Conservation (phyloP, 2,888 invertebrate genomes). For the Euplexia lucipara region DNA sequence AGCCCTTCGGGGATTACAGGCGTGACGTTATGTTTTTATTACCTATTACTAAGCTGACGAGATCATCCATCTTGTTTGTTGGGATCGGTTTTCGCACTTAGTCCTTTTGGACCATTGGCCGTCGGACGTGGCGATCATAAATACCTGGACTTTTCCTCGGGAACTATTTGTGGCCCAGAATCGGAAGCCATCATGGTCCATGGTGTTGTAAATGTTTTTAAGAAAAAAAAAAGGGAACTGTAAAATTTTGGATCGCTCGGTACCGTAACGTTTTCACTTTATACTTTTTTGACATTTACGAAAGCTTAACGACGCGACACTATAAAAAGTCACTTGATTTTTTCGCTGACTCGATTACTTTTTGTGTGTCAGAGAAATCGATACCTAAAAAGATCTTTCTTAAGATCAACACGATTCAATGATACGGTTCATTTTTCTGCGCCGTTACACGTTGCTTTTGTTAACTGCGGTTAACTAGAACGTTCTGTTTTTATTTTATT, state of each 20-base stretch:
- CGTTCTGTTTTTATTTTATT: slow-evolving; percentile 46
- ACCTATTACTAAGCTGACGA: too few species aligned
- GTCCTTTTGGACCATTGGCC: too few species aligned
- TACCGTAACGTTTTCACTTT: slow-evolving; percentile 62
- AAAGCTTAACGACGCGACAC: slow-evolving; percentile 47
- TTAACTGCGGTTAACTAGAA: slow-evolving; percentile 48
- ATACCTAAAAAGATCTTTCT: slow-evolving; percentile 68
- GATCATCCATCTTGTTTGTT: too few species aligned
- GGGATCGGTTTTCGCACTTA: too few species aligned
- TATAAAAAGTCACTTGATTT: slow-evolving; percentile 57
- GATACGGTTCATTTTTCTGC: slow-evolving; percentile 66
- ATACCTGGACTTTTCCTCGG: too few species aligned
- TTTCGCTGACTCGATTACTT: slow-evolving; percentile 73
- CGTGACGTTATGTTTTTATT: too few species aligned
- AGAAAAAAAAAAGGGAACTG: slow-evolving; percentile 35
- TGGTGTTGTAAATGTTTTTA: neutral
- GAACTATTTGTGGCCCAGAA: too few species aligned
- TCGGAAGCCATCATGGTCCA: neutral
- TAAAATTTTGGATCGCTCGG: slow-evolving; percentile 21
- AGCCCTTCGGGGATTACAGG: too few species aligned
- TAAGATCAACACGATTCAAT: slow-evolving; percentile 68
- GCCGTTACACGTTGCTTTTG: slow-evolving; percentile 64
- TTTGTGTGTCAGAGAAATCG: slow-evolving; percentile 77
- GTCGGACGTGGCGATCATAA: too few species aligned
- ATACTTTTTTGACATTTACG: slow-evolving; percentile 64